Percentiles rank a stretch among this genome's conserved stretches.
These are phyloP conservation scores for Tromatobia lineatoria DNA, from an alignment of 2,888 invertebrate species.

Conservation along the genomic window DNA sequence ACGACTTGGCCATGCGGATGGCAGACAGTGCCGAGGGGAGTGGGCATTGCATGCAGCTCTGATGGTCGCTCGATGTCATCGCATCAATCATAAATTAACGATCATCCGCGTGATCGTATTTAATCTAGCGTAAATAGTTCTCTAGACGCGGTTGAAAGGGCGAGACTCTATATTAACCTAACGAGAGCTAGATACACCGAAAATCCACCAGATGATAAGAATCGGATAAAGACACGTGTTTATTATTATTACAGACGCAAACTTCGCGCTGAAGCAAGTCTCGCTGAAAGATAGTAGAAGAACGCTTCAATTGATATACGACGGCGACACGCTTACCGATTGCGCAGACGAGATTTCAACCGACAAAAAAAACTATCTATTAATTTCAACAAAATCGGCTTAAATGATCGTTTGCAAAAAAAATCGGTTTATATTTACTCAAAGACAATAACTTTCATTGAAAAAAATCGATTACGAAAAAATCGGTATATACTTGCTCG, in stretches of 20 bases:
- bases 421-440: too few relatives aligned
- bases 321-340: constrained; percentile 79
- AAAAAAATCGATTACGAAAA: too few relatives aligned
- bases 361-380: constrained; percentile 56
- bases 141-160: background rate
- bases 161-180: background rate
- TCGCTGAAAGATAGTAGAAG: constrained; percentile 75
- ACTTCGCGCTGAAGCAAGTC: constrained; percentile 79
- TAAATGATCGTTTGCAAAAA: too few relatives aligned
- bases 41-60: constrained; percentile 2
- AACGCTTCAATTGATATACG: constrained; percentile 81
- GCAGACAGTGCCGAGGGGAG: constrained; percentile 6
- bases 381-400: too few relatives aligned
- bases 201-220: background rate
- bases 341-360: constrained; percentile 76
- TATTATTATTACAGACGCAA: constrained; percentile 74
- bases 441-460: too few relatives aligned
- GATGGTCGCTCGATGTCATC: constrained; percentile 40
- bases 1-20: constrained; percentile 48
- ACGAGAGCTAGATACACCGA: background rate
- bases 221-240: constrained; percentile 23
- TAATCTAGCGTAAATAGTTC: constrained; percentile 72
- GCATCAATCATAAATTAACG: constrained; percentile 72
- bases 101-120: constrained; percentile 66
- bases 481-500: too few relatives aligned